These are phyloP conservation scores for Aradophagus sp. DNA, from an alignment of 1,140 invertebrate species.

Conservation along the genomic window DNA sequence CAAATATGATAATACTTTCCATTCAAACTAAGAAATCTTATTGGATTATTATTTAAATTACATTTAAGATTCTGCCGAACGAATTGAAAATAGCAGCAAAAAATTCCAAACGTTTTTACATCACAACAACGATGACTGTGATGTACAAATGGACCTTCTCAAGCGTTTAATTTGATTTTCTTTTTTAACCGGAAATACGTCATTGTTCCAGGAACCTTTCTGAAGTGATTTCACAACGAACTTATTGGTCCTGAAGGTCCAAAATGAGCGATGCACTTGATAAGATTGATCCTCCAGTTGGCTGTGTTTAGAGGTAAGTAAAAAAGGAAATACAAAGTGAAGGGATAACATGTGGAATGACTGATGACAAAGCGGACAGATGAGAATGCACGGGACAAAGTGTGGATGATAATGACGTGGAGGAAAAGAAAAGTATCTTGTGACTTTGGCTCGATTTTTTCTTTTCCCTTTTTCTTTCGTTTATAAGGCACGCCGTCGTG, in stretches of 20 bases:
- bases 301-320: slow-evolving; percentile 19
- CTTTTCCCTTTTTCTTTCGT: slow-evolving; percentile 30
- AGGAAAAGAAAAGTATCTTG: slow-evolving; percentile 50
- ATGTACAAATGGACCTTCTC: too few relatives aligned
- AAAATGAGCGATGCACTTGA: slow-evolving; percentile 30
- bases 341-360: slow-evolving; percentile 40
- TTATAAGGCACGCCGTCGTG: slow-evolving; percentile 35
- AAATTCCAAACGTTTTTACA: too few relatives aligned
- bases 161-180: too few relatives aligned
- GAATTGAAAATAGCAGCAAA: too few relatives aligned
- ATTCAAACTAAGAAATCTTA: too few relatives aligned
- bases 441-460: slow-evolving; percentile 29
- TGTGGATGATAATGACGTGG: slow-evolving; percentile 44
- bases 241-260: slow-evolving; percentile 1
- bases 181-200: slow-evolving; percentile 36
- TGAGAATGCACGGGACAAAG: slow-evolving; percentile 39
- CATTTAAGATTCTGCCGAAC: too few relatives aligned
- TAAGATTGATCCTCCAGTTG: slow-evolving; percentile 32
- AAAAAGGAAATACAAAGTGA: slow-evolving; percentile 20
- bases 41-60: too few relatives aligned
- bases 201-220: slow-evolving; percentile 34
- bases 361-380: slow-evolving; percentile 46
- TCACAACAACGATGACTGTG: too few relatives aligned
- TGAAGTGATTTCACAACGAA: slow-evolving; percentile 25
- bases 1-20: too few relatives aligned